Percentiles rank a stretch among this genome's conserved stretches.
phyloP scores from a whole-genome alignment of 2,113 vertebrate species.

The Megaptera novaeangliae region DNA sequence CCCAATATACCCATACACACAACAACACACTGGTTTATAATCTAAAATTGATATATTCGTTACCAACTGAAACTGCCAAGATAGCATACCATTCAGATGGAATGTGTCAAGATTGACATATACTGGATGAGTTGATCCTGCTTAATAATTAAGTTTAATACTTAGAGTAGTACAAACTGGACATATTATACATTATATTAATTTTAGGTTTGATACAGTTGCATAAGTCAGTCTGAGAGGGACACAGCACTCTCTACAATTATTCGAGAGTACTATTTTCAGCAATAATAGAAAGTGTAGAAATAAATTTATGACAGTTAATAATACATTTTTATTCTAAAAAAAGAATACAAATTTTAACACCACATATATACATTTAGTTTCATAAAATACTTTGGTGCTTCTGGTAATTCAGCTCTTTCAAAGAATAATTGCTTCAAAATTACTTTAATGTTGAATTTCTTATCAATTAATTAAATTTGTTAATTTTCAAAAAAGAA shows the following conservation, averaged over 20 bases:
- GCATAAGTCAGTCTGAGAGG: background rate
- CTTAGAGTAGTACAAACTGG: background rate
- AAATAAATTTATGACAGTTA: background rate
- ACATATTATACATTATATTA: background rate
- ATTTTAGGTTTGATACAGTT: background rate
- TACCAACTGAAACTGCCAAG: background rate
- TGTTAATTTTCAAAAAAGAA: background rate
- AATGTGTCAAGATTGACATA: background rate
- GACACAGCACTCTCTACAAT: background rate
- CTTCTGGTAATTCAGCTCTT: background rate
- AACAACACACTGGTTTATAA: background rate
- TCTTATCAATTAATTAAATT: background rate
- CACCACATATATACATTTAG: background rate
- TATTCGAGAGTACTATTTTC: background rate
- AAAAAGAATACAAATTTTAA: background rate
- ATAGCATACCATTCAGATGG: background rate
- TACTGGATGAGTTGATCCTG: background rate
- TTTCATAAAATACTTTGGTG: background rate
- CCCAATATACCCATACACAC: background rate
- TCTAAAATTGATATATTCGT: background rate
- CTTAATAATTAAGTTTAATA: background rate
- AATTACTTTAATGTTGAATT: background rate
- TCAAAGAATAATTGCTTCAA: background rate
- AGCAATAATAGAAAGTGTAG: background rate
- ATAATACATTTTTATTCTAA: background rate